These are phyloP conservation scores for Synergus laeviventris DNA, from an alignment of 2,888 invertebrate species.

Conservation along the genomic window DNA sequence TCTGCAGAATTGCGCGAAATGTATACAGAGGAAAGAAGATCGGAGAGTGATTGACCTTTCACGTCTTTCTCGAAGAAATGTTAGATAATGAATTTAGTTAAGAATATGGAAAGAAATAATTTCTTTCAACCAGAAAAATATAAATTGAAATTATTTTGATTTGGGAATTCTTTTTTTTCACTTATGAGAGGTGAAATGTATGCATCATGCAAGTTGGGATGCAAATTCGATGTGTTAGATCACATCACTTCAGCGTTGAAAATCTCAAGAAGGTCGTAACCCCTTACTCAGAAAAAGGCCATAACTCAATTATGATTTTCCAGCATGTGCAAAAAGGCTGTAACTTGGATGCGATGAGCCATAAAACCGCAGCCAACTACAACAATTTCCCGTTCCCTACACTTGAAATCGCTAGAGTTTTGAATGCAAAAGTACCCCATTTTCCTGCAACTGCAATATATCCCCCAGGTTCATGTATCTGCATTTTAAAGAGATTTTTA, in stretches of 20 bases:
- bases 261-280: neutral
- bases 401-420: neutral
- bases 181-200: too few relatives aligned
- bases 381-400: neutral
- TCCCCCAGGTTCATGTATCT: too few relatives aligned
- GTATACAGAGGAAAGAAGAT: conserved; percentile 1
- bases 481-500: too few relatives aligned
- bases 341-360: neutral
- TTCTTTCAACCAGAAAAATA: too few relatives aligned
- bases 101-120: too few relatives aligned
- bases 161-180: too few relatives aligned
- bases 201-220: too few relatives aligned
- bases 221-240: too few relatives aligned
- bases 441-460: neutral
- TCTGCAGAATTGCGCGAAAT: conserved; percentile 4
- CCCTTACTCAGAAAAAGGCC: neutral
- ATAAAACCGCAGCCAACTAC: neutral
- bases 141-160: too few relatives aligned
- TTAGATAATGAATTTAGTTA: neutral
- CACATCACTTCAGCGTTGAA: too few relatives aligned
- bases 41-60: conserved; percentile 7
- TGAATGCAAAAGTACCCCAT: neutral
- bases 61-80: neutral
- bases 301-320: conserved; percentile 2
- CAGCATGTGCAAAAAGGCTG: neutral